Evolutionary conservation across 2,113 vertebrate genomes (phyloP).

Genomic region (Neodontobutis hainanensis): DNA sequence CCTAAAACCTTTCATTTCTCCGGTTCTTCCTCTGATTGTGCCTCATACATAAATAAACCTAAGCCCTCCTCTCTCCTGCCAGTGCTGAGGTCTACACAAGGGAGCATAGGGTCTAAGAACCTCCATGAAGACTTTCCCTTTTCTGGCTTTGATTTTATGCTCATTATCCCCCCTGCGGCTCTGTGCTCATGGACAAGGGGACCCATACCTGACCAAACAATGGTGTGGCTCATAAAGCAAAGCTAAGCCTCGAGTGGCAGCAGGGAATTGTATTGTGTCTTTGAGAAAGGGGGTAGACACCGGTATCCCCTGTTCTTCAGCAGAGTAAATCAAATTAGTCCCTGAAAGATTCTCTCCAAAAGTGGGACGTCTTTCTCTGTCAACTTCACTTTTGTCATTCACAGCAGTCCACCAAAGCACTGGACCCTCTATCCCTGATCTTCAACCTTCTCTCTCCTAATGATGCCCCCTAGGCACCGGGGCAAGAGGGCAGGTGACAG

Average conservation of each 20-base stretch:
- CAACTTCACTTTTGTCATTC: slow-evolving; percentile 55
- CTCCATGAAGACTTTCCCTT: slow-evolving; percentile 68
- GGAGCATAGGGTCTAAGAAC: slow-evolving; percentile 63
- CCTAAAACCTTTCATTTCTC: slow-evolving; percentile 30
- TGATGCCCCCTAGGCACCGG: slow-evolving; percentile 71
- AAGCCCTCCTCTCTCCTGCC: slow-evolving; percentile 26
- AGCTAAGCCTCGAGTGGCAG: slow-evolving; percentile 30
- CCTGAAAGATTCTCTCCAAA: slow-evolving; percentile 54
- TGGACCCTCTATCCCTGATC: slow-evolving; percentile 53
- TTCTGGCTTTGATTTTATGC: slow-evolving; percentile 73
- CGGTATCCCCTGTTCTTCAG: slow-evolving; percentile 67
- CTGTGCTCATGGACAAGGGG: slow-evolving; percentile 48
- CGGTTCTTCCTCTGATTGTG: background rate
- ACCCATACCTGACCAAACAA: slow-evolving; percentile 73
- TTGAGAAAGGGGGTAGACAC: slow-evolving; percentile 28
- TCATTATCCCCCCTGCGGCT: slow-evolving; percentile 59
- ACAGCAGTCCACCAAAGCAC: slow-evolving; percentile 47
- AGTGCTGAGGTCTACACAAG: slow-evolving; percentile 28
- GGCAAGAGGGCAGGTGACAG: slow-evolving; percentile 65
- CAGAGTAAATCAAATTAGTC: slow-evolving; percentile 78
- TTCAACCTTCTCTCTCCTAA: slow-evolving; percentile 58
- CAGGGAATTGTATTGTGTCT: slow-evolving; percentile 50
- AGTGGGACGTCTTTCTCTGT: slow-evolving; percentile 48
- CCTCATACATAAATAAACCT: slow-evolving; percentile 16
- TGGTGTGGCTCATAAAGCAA: slow-evolving; percentile 41